Percentiles rank a stretch among this genome's conserved stretches.
These are phyloP conservation scores for Cremastinae sp. DNA, from an alignment of 2,888 invertebrate species.

Conservation along the genomic window DNA sequence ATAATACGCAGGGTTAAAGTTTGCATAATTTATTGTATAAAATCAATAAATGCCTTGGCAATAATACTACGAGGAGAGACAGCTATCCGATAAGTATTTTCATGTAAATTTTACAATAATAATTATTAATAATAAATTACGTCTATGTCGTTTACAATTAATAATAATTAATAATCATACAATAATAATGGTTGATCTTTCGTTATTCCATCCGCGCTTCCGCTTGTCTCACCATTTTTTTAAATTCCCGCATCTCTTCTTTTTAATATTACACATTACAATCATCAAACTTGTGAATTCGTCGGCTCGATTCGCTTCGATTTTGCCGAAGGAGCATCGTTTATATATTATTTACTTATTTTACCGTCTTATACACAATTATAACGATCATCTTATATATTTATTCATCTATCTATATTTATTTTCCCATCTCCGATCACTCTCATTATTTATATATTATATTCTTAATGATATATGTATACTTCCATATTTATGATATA, in stretches of 20 bases:
- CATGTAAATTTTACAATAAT: constrained; percentile 66
- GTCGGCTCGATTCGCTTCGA: constrained; percentile 25
- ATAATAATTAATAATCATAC: constrained; percentile 55
- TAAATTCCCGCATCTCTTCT: constrained; percentile 18
- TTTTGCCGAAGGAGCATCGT: constrained; percentile 45
- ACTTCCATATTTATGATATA: background rate
- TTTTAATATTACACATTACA: constrained; percentile 59
- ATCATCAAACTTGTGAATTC: constrained; percentile 26
- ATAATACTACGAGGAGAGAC: constrained; percentile 67
- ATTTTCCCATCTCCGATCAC: background rate
- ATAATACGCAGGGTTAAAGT: constrained; percentile 44
- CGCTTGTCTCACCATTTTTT: constrained; percentile 10
- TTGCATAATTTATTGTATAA: constrained; percentile 68
- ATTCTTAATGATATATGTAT: constrained; percentile 36
- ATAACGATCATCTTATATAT: constrained; percentile 62
- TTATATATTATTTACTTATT: background rate
- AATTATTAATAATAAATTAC: constrained; percentile 53
- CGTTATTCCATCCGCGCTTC: constrained; percentile 9
- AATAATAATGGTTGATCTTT: constrained; percentile 54
- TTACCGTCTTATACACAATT: constrained; percentile 61
- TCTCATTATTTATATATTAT: constrained; percentile 48
- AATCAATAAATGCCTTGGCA: constrained; percentile 68
- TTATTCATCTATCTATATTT: constrained; percentile 37
- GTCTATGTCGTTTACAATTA: constrained; percentile 34
- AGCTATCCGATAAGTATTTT: constrained; percentile 64